Evolutionary conservation across 2,113 vertebrate genomes (phyloP), one percentile per base, ranked within the genome.

Genomic region (Nettapus auritus): DNA sequence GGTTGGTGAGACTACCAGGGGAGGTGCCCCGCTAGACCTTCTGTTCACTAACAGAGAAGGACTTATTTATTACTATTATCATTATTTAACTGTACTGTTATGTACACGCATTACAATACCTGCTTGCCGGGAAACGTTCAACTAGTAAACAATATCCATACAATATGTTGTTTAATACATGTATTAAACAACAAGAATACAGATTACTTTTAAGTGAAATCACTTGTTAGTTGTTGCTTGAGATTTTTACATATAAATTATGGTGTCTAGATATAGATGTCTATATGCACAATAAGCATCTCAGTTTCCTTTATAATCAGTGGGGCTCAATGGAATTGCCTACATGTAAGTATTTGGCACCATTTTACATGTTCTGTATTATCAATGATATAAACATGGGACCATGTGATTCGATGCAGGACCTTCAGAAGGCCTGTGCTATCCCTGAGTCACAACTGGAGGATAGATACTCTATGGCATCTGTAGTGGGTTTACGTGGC

Each of bases 301-400:
- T n/a, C 26, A 29, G 23, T 7, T 82, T 62, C 46, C 34, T 13
- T 42, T 48, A 16, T 5, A 38, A 29, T 34, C 46, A 6, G 0
- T 25, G 28, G 6, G 15, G 55, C 28, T 68, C 48, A 40, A 13
- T 19, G 9, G 3, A 66, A 16, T 23, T 64, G 8, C 13, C 23
- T 40, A 21, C 9, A 15, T 21, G 1, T 29, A 59, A 22, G 14
- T 11, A 42, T 31, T 55, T 48, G 50, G 8, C 1, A 1, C 6
- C 20, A 60, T 40, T 64, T 74, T 25, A 76, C 15, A 83, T 55
- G 5, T 0, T 4, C 3, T n/a, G 70, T 55, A 60, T 31, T 79
- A 40, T 48, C 48, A 52, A 46, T 86, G 13, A 14, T 21, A 4
- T 13, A 44, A 15, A 31, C 38, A 5, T 12, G 21, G 4, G 16